Base-by-base conservation (phyloP, 35 echinoderm and acorn worm genomes). In the Ptychodera flava region DNA sequence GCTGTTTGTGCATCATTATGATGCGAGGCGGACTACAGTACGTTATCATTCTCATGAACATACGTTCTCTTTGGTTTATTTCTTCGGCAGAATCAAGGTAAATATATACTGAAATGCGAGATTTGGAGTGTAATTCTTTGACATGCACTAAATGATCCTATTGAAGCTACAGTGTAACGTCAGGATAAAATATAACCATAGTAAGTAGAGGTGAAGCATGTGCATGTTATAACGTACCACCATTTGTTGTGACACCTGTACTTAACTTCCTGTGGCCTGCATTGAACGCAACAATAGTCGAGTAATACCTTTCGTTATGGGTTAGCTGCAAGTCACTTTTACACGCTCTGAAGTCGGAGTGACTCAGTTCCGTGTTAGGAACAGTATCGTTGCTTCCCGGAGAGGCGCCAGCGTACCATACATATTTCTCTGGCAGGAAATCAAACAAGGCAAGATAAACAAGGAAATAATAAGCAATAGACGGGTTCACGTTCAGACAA, bases 271-370 rank as follows among this genome's bases (percentile, higher is more conserved):
- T 81, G 38, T 79, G 76, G n/a, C 88, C 88, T 16, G 81, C 88
- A 84, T 90, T 81, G 81, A 85, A 90, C 27, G 88, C 88, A 30
- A 78, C 82, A 29, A 90, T 35, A 14, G 81, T 84, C 1, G 37
- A 33, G 35, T 90, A 90, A 78, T 90, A 90, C 81, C 77, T 85
- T 16, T 78, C 88, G 15, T 77, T 77, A 78, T 90, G 88, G 35
- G 84, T 81, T 0, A 90, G 80, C 30, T 81, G 77, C 53, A 90
- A 37, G 28, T 83, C 33, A 2, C 75, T 45, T 0, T 34, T 78
- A 30, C 81, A 90, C 32, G 27, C 29, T 0, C 35, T 84, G 36
- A 85, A 81, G 16, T 78, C 77, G 31, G 31, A 30, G 28, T 83
- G 80, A 78, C 76, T 53, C 28, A 90, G 36, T 78, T 83, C 1